Conservation (phyloP, 1,140 invertebrate genomes). For the Lysiphlebus fabarum region DNA sequence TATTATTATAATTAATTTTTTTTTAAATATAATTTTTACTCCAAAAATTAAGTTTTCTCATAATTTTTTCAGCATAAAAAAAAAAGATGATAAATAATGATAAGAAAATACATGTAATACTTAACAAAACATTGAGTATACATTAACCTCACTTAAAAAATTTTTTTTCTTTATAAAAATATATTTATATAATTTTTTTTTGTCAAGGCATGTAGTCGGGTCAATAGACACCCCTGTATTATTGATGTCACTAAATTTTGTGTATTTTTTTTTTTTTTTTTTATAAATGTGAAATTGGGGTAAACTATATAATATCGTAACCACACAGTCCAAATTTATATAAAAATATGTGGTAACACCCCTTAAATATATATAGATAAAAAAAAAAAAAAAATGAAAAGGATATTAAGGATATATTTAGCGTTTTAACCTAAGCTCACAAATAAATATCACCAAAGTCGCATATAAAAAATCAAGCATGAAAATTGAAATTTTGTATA, state of each 20-base stretch:
- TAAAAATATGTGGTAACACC: neutral
- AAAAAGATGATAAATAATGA: no score
- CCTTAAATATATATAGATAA: neutral
- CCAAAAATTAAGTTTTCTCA: no score
- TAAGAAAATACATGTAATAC: no score
- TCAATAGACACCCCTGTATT: neutral
- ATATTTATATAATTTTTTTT: neutral
- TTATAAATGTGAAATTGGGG: conserved; percentile 23
- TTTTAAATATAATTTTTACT: no score
- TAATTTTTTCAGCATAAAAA: no score
- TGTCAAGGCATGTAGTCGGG: neutral
- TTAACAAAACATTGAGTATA: no score
- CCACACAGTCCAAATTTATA: conserved; percentile 11
- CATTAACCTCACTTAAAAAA: no score
- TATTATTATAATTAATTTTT: no score
- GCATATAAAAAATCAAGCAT: conserved; percentile 34
- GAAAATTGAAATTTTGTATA: conserved; percentile 37
- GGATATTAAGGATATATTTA: conserved; percentile 49
- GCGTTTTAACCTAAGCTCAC: conserved; percentile 23
- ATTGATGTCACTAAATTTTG: conserved; percentile 5
- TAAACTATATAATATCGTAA: conserved; percentile 16
- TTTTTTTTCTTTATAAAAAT: neutral
- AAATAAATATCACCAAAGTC: no score
- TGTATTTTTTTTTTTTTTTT: conserved; percentile 8
- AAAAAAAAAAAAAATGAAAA: conserved; percentile 26